These are phyloP conservation scores for Cettia cetti DNA, from an alignment of 2,113 vertebrate genomes.

Conservation along the genomic window DNA sequence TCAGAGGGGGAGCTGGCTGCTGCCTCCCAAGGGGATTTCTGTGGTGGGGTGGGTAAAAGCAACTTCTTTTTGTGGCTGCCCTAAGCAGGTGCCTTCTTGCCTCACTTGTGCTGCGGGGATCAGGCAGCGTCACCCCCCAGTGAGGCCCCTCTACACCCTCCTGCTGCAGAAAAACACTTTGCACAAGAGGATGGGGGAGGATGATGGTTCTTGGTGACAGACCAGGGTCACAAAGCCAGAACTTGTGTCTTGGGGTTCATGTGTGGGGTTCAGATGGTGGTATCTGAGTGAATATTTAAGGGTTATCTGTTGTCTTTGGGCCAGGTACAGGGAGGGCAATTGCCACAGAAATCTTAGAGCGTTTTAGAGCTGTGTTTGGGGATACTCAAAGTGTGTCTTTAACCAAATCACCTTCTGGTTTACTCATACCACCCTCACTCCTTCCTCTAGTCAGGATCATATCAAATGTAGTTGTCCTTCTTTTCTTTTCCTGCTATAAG, in stretches of 20 bases:
- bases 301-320: background rate
- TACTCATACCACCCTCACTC: background rate
- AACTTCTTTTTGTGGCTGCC: background rate
- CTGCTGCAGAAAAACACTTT: fast-evolving
- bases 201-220: background rate
- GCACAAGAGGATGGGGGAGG: fast-evolving
- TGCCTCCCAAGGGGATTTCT: background rate
- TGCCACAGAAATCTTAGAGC: background rate
- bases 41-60: background rate
- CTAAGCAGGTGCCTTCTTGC: fast-evolving
- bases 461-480: background rate
- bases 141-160: background rate
- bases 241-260: background rate
- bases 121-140: background rate
- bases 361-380: background rate
- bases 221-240: background rate
- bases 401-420: background rate
- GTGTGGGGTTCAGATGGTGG: background rate
- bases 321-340: background rate
- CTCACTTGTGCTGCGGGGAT: fast-evolving
- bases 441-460: background rate
- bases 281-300: background rate
- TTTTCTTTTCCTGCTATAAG: background rate
- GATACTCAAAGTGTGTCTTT: background rate
- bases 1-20: fast-evolving